Conservation (phyloP, 1,140 invertebrate species). For the Atta cephalotes region DNA sequence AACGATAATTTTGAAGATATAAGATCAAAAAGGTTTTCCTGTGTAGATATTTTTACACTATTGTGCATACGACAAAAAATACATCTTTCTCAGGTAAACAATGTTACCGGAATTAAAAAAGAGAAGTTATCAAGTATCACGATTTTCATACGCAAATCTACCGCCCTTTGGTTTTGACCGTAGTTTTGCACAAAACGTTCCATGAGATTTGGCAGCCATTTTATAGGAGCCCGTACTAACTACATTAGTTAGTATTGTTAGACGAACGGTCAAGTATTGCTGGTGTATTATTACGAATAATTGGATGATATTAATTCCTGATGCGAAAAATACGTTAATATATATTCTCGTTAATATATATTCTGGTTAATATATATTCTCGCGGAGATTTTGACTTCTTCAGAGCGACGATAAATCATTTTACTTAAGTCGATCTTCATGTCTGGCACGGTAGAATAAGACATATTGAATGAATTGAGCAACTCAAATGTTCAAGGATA, state of each 20-base stretch:
- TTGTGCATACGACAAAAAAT: too few relatives aligned
- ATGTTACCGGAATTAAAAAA: background rate
- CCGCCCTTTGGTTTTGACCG: slow-evolving; percentile 68
- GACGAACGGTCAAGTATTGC: slow-evolving; percentile 80
- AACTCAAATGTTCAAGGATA: background rate
- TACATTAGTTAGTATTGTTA: slow-evolving; percentile 83
- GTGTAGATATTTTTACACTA: background rate
- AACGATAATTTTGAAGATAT: background rate
- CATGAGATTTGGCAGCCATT: slow-evolving; percentile 67
- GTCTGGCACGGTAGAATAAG: background rate
- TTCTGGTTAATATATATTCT: slow-evolving; percentile 34
- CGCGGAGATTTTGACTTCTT: slow-evolving; percentile 8
- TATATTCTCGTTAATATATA: slow-evolving; percentile 12
- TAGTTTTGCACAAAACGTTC: slow-evolving; percentile 68
- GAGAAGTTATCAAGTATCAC: background rate
- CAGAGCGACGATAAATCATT: background rate
- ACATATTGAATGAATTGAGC: background rate
- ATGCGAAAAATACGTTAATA: slow-evolving; percentile 22
- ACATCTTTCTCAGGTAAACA: background rate
- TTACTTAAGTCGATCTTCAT: slow-evolving; percentile 17
- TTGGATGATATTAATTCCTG: slow-evolving; percentile 14
- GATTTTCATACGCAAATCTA: background rate
- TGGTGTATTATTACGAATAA: slow-evolving; percentile 18
- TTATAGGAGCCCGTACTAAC: slow-evolving; percentile 76
- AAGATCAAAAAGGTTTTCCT: background rate